phyloP scores from a whole-genome alignment of 2,113 vertebrate genomes.

The Phylloscopus whistleri region DNA sequence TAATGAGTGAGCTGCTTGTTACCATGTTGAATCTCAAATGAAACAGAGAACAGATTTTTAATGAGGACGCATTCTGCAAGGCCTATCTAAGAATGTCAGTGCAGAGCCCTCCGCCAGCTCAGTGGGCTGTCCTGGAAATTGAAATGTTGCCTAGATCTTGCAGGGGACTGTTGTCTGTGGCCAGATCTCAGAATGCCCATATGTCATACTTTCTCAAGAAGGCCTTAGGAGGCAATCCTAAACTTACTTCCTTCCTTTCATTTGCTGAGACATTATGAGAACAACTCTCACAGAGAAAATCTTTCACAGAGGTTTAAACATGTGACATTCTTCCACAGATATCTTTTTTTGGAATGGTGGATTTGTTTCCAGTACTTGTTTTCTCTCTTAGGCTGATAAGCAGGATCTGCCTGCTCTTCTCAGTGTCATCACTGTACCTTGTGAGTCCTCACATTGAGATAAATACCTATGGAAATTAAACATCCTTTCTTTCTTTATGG shows the following conservation, averaged over 20 bases:
- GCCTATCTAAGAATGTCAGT: slow-evolving; percentile 1
- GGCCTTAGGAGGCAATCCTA: background rate
- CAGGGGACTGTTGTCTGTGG: background rate
- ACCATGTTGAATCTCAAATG: background rate
- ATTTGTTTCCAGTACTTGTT: background rate
- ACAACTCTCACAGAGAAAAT: too few relatives aligned
- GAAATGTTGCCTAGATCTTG: slow-evolving; percentile 1
- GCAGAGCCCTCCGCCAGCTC: background rate
- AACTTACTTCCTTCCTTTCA: background rate
- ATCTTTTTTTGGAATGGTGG: background rate
- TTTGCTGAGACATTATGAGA: background rate
- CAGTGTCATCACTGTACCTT: background rate
- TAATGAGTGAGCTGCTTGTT: background rate
- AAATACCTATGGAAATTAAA: background rate
- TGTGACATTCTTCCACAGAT: background rate
- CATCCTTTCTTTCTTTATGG: background rate
- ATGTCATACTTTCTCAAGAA: background rate
- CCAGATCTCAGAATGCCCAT: background rate
- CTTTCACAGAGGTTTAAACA: background rate
- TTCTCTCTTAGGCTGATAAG: background rate
- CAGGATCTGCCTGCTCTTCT: background rate
- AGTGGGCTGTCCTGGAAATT: background rate
- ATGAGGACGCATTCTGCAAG: slow-evolving; percentile 2
- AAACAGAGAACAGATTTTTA: slow-evolving; percentile 23
- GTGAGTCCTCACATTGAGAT: background rate